Evolutionary conservation across 2,888 invertebrate species (phyloP).

Genomic region (Melanostoma mellinum): DNA sequence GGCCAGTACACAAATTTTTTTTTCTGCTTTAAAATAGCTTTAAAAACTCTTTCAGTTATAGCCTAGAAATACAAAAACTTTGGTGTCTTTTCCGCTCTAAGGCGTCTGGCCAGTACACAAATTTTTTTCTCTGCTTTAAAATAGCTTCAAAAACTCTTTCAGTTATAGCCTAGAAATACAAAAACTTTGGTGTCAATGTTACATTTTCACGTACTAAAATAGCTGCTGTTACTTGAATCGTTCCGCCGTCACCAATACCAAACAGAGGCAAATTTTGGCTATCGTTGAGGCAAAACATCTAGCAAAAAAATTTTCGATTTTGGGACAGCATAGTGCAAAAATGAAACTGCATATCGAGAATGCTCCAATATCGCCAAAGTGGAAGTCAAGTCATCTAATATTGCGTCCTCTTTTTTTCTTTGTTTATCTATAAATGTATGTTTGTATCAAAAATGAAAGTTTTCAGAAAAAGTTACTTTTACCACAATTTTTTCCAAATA

Average conservation of each 20-base stretch:
- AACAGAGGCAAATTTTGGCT: conserved; percentile 52
- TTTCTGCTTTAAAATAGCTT: neutral
- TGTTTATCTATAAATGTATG: neutral
- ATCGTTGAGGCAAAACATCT: conserved; percentile 14
- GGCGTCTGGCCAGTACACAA: too few species aligned
- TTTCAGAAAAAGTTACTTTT: too few species aligned
- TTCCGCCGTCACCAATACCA: conserved; percentile 34
- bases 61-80: neutral
- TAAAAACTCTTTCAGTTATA: neutral
- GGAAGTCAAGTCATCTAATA: neutral
- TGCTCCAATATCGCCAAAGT: neutral
- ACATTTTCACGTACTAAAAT: neutral
- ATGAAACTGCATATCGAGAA: conserved; percentile 15
- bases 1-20: neutral
- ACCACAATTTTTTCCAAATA: too few species aligned
- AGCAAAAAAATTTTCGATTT: neutral
- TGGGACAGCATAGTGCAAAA: neutral
- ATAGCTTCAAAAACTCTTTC: too few species aligned
- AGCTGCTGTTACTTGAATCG: neutral
- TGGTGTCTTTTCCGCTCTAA: too few species aligned
- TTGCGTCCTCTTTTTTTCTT: neutral
- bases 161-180: too few species aligned
- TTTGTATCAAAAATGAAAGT: too few species aligned
- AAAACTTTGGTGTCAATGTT: neutral
- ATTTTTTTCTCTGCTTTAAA: too few species aligned